Base-by-base conservation (phyloP, 2,888 invertebrate genomes). In the Orgyia antiqua region DNA sequence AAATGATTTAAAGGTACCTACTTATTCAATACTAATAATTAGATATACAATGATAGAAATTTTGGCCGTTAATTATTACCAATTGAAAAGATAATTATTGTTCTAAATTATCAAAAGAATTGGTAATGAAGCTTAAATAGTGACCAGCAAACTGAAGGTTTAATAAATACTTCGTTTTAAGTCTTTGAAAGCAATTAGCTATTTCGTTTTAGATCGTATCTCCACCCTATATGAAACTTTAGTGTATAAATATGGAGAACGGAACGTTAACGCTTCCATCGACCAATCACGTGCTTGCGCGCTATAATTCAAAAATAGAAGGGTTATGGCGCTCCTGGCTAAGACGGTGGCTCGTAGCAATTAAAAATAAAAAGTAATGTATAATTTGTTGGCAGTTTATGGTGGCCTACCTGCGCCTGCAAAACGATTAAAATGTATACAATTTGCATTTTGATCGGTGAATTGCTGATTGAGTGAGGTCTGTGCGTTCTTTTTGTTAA, bases 301-400 rank as follows among this genome's bases (percentile, higher is more conserved):
- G 70, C 72, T 63, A 77, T 82, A 74, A 77, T 78, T 84, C 77
- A 83, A 78, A 78, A 76, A 78, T 77, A 68, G 77, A 76, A 77
- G 66, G 68, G 65, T 53, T 54, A 51, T 44, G 52, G 49, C 52
- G 59, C 80, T 78, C 61, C 72, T 61, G 77, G 80, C 78, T 52
- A 65, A 76, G 77, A 69, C 78, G 75, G 83, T 79, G 79, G 83
- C 79, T 42, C 71, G 53, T 70, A 68, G 73, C 78, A 84, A 83
- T 84, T 83, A 84, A 83, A 84, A 84, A 84, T 79, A 80, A 83
- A 15, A 79, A 73, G 69, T 65, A 61, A 66, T 69, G 64, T 80
- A 77, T 83, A 83, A 83, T 83, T 83, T 82, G 82, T 77, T 72
- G 69, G 68, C 72, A 76, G 74, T 73, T 79, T 75, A 79, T 74